These are phyloP conservation scores for Dynastes grantii DNA, from an alignment of 2,888 invertebrate species.

Conservation along the genomic window DNA sequence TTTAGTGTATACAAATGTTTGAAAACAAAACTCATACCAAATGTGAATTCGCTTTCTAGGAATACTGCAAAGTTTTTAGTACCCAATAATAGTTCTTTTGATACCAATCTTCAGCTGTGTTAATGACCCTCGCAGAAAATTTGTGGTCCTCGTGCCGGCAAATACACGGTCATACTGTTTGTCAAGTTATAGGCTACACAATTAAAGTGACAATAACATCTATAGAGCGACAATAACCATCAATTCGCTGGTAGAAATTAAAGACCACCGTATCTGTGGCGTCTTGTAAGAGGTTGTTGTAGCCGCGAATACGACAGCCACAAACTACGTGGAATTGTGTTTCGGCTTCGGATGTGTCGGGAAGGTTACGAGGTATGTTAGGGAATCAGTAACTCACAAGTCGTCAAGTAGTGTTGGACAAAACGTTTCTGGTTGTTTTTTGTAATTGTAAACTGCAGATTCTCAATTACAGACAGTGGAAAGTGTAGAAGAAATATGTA, in stretches of 20 bases:
- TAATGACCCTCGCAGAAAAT: neutral
- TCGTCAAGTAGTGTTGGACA: too few relatives aligned
- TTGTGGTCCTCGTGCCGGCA: neutral
- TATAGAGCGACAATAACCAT: slow-evolving; percentile 35
- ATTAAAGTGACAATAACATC: slow-evolving; percentile 37
- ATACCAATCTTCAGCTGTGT: slow-evolving; percentile 1
- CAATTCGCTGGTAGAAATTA: slow-evolving; percentile 35
- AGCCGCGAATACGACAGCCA: slow-evolving; percentile 11
- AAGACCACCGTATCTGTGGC: slow-evolving; percentile 20
- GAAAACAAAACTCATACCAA: too few relatives aligned
- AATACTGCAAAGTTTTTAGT: too few relatives aligned
- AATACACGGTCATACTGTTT: slow-evolving; percentile 19
- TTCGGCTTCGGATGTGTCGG: slow-evolving; percentile 7
- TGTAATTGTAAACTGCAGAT: too few relatives aligned
- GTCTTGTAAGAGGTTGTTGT: slow-evolving; percentile 36
- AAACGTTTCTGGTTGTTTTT: too few relatives aligned
- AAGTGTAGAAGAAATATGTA: too few relatives aligned
- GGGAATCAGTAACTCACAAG: neutral
- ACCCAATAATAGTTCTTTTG: neutral
- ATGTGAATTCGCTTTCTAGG: too few relatives aligned
- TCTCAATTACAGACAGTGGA: too few relatives aligned
- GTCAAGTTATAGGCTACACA: slow-evolving; percentile 11
- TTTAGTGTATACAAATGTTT: too few relatives aligned
- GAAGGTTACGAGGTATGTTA: neutral
- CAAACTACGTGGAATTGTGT: slow-evolving; percentile 25